Evolutionary conservation across 2,797 vertebrate species (phyloP).

Genomic region (Rhabdomys pumilio): DNA sequence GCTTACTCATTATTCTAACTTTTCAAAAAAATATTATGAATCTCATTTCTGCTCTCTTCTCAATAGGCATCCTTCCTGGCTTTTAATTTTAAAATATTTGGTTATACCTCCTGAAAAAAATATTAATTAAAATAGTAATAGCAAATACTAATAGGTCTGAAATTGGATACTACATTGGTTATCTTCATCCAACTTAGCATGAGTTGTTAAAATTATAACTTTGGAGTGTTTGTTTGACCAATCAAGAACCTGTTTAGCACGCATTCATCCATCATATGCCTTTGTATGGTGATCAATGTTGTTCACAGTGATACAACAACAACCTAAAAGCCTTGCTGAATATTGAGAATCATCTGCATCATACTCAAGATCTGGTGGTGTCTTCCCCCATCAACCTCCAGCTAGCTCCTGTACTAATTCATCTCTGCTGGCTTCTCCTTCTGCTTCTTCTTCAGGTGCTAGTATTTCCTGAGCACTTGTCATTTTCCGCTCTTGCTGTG

Average conservation of each 20-base stretch:
- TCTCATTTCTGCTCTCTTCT: constrained; percentile 60
- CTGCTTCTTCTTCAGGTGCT: constrained; percentile 14
- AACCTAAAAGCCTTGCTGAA: background rate
- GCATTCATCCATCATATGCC: background rate
- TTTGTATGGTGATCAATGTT: background rate
- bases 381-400: background rate
- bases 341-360: background rate
- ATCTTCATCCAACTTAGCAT: background rate
- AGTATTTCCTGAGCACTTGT: background rate
- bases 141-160: background rate
- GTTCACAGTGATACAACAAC: background rate
- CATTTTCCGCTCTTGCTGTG: background rate
- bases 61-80: constrained; percentile 64
- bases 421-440: background rate
- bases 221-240: background rate
- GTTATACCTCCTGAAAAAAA: constrained; percentile 64
- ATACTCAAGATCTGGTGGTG: background rate
- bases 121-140: background rate
- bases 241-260: background rate
- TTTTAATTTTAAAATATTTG: constrained; percentile 64
- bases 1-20: constrained; percentile 53
- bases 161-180: background rate
- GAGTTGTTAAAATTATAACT: constrained; percentile 25
- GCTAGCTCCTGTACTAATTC: background rate
- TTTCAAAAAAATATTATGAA: constrained; percentile 64